Evolutionary conservation across 2,888 invertebrate species (phyloP), one percentile per base, ranked within the genome.

Genomic region (Platycheirus albimanus): DNA sequence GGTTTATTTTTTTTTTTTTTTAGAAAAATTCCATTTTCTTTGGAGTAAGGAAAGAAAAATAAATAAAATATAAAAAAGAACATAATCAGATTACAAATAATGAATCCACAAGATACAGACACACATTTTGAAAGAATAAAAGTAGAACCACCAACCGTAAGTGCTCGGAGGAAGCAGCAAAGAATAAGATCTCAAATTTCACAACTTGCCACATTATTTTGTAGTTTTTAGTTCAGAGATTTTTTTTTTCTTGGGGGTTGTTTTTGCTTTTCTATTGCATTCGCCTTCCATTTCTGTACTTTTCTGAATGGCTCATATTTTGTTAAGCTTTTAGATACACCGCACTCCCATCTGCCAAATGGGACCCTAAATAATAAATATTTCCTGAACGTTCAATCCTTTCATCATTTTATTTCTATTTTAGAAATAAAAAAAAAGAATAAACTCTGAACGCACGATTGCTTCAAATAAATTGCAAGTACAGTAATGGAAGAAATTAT

Each of bases 21-120:
- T 33, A 67, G 38, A 56, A 41, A 70, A 69, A 64, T 75, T 64
- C 24, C 45, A 51, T 43, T 67, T 72, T 30, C 72, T 67, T 71
- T 3, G 1, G 11, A 11, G 24, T 36, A 74, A 33, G 28, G 20
- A 43, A 38, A 58, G 52, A 45, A 19, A 71, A 20, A 56, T 43
- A 56, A 52, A 51, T 33, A 69, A 61, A 41, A 67, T 52, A 69
- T 61, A 69, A 54, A 45, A 38, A 76, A 71, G n/a, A 71, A 63
- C 15, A 58, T 83, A 83, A 83, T 83, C 83, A 51, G 69, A 83
- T 83, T 78, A 83, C 67, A 51, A 69, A 47, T 38, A 74, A 72
- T 45, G 51, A 83, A 64, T 78, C 56, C 54, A 56, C 49, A 61
- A 61, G 38, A 51, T 20, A 45, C 19, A 30, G 45, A 20, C 47